phyloP scores from a whole-genome alignment of 2,888 invertebrate species.

The Gari tellinella region DNA sequence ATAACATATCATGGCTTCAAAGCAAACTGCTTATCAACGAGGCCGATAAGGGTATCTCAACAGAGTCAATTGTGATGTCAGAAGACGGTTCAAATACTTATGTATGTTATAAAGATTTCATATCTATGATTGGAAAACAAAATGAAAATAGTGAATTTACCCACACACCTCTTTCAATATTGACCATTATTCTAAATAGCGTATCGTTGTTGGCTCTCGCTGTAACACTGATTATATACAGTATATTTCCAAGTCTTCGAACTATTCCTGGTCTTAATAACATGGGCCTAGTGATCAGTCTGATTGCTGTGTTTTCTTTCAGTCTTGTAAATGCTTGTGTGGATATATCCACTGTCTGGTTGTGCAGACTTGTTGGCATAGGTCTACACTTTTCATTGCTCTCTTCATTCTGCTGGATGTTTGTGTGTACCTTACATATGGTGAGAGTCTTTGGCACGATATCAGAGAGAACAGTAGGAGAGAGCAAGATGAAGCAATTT shows the following conservation, averaged over 20 bases:
- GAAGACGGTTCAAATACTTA: too few species aligned
- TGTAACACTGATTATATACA: constrained; percentile 2
- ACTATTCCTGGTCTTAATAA: constrained; percentile 10
- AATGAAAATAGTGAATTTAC: too few species aligned
- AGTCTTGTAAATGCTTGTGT: background rate
- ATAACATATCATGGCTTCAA: too few species aligned
- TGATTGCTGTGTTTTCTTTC: background rate
- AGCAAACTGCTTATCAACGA: too few species aligned
- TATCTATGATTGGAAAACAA: too few species aligned
- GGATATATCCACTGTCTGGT: background rate
- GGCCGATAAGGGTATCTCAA: too few species aligned
- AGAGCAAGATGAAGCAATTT: constrained; percentile 7
- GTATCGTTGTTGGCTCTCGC: too few species aligned
- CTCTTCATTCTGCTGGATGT: constrained; percentile 28
- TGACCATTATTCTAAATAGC: too few species aligned
- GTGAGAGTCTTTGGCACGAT: constrained; percentile 38
- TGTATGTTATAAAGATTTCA: too few species aligned
- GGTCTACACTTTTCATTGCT: constrained; percentile 5
- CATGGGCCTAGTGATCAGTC: constrained; percentile 11
- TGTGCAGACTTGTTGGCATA: constrained; percentile 4
- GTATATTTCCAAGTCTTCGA: constrained; percentile 1
- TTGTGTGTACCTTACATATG: constrained; percentile 47
- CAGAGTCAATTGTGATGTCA: too few species aligned
- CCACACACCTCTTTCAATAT: too few species aligned
- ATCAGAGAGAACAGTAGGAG: constrained; percentile 7